phyloP scores from a whole-genome alignment of 2,797 vertebrate species.

The Halcyon leucocephala region DNA sequence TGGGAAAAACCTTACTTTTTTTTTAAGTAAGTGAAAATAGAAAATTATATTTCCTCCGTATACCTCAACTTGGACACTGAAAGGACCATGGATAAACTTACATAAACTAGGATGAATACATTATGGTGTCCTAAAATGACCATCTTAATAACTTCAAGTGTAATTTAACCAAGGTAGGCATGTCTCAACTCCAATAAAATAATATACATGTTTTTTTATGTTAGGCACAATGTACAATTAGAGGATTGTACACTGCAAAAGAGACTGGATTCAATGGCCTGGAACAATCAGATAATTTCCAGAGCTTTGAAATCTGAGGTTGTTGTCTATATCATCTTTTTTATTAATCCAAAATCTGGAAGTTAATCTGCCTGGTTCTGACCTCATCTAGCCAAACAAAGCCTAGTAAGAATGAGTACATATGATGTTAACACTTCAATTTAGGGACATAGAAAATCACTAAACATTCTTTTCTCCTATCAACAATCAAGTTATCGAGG shows the following conservation, averaged over 20 bases:
- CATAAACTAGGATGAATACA: neutral
- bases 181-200: neutral
- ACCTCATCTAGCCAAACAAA: neutral
- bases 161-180: neutral
- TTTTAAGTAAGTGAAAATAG: neutral
- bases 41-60: neutral
- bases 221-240: rapidly evolving
- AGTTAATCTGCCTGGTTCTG: neutral
- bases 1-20: rapidly evolving
- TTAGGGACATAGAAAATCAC: neutral
- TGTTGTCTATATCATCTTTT: neutral
- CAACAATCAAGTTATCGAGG: neutral
- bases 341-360: neutral
- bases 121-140: neutral
- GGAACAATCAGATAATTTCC: neutral
- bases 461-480: neutral
- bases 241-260: neutral
- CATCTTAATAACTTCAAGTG: neutral
- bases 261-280: neutral
- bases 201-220: neutral
- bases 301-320: neutral
- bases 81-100: neutral
- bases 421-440: neutral
- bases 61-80: neutral
- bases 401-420: neutral